phyloP scores from a whole-genome alignment of 1,140 invertebrate species.

The Caenorhabditis brenneri region DNA sequence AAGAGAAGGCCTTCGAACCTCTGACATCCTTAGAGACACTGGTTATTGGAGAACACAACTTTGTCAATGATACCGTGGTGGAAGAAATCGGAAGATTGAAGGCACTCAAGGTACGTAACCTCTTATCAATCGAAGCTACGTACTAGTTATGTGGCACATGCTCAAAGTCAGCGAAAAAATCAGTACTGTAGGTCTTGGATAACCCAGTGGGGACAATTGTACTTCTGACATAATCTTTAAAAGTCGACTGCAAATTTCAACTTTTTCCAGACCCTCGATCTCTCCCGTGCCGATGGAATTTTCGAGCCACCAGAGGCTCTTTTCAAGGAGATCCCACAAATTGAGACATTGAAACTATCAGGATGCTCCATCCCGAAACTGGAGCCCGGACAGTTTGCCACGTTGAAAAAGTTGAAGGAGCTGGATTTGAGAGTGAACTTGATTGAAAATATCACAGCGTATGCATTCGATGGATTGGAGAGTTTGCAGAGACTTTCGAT shows the following conservation, averaged over 20 bases:
- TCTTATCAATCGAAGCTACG: too few relatives aligned
- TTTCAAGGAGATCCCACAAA: slow-evolving; percentile 43
- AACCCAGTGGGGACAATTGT: too few relatives aligned
- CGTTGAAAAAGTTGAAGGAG: slow-evolving; percentile 44
- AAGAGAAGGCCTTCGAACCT: slow-evolving; percentile 39
- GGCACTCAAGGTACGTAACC: slow-evolving; percentile 17
- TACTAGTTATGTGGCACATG: too few relatives aligned
- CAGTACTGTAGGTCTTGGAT: too few relatives aligned
- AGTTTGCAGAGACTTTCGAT: slow-evolving; percentile 46
- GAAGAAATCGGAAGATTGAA: slow-evolving; percentile 47
- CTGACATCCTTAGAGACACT: slow-evolving; percentile 46
- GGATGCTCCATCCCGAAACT: slow-evolving; percentile 45
- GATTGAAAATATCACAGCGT: slow-evolving; percentile 50
- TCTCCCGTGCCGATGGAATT: slow-evolving; percentile 53
- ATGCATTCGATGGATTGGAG: slow-evolving; percentile 48
- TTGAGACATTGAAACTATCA: slow-evolving; percentile 47
- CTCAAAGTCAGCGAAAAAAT: too few relatives aligned
- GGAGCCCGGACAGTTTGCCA: slow-evolving; percentile 39
- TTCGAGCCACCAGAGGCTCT: slow-evolving; percentile 44
- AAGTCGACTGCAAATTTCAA: background rate
- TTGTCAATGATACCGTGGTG: slow-evolving; percentile 44
- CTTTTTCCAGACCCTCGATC: slow-evolving; percentile 40
- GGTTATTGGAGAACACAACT: slow-evolving; percentile 55
- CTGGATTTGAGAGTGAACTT: slow-evolving; percentile 53
- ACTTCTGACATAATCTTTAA: too few relatives aligned